A percentile compares a stretch with the other conserved stretches of the same genome.
These are phyloP conservation scores for Notodonta dromedarius DNA, from an alignment of 2,888 invertebrate species.

Conservation along the genomic window DNA sequence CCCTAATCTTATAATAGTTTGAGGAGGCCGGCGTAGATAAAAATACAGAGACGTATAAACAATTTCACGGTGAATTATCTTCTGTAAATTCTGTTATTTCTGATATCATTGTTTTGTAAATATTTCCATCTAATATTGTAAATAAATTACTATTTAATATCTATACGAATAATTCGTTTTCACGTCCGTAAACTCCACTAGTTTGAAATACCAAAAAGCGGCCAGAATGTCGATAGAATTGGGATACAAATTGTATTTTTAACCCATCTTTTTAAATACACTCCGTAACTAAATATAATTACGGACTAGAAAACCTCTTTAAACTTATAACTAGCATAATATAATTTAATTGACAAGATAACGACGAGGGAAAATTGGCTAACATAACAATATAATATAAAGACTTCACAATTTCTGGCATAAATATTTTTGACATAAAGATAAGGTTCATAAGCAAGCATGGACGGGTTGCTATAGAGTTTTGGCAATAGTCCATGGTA, in stretches of 20 bases:
- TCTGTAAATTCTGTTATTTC: background rate
- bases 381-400: background rate
- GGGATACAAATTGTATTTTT: too few species aligned
- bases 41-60: background rate
- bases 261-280: background rate
- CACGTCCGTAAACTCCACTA: background rate
- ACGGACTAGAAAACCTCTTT: background rate
- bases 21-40: background rate
- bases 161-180: background rate
- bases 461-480: constrained; percentile 11
- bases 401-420: background rate
- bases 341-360: constrained; percentile 24
- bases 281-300: background rate
- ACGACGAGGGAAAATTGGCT: constrained; percentile 13
- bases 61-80: background rate
- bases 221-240: too few species aligned
- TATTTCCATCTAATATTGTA: constrained; percentile 18
- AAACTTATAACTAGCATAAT: background rate
- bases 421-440: constrained; percentile 22
- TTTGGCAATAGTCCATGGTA: constrained; percentile 16
- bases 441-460: constrained; percentile 13
- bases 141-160: background rate
- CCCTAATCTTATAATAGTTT: constrained; percentile 21
- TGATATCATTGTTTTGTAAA: constrained; percentile 22
- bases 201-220: background rate